Evolutionary conservation across 2,888 invertebrate species (phyloP), one percentile per base, ranked within the genome.

Genomic region (Mechanitis mazaeus): DNA sequence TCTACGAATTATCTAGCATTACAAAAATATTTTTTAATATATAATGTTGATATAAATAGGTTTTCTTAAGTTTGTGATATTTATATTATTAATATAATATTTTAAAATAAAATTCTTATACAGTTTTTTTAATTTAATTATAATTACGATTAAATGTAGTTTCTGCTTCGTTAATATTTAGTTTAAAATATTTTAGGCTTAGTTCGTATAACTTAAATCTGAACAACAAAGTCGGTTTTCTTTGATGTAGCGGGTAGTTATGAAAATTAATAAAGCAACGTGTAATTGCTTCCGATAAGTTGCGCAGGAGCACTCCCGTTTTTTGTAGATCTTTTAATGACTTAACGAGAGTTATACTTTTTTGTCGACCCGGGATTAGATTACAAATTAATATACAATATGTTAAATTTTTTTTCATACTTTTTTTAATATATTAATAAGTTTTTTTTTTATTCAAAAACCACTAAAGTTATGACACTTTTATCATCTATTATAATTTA

Each of bases 201-300:
- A 38, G 54, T 20, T 64, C 72, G 67, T 55, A 45, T 75, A 35
- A 71, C 77, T 81, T 82, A 64, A 4, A 56, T 65, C 71, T 20
- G 6, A 76, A 72, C 76, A 73, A 71, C 79, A 77, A 77, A 74
- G 70, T 72, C 88, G 86, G 87, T 77, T 69, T 75, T 75, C 83
- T 89, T 88, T 90, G 87, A 90, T 82, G 84, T 87, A 79, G 74
- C 79, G 85, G 87, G 87, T 87, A 87, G 88, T 89, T 89, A 89
- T 85, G 87, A 77, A 88, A 88, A 88, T 89, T 89, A 88, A 89
- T 90, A 89, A 88, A 88, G 81, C 80, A 81, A 81, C 83, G 74
- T 84, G 85, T 90, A 88, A 90, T 88, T 84, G 87, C 89, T 89
- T 89, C 89, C 89, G 88, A 89, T 87, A 86, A 87, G 74, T 73